Evolutionary conservation across 2,888 invertebrate species (phyloP).

Genomic region (Xestia rhomboidea): DNA sequence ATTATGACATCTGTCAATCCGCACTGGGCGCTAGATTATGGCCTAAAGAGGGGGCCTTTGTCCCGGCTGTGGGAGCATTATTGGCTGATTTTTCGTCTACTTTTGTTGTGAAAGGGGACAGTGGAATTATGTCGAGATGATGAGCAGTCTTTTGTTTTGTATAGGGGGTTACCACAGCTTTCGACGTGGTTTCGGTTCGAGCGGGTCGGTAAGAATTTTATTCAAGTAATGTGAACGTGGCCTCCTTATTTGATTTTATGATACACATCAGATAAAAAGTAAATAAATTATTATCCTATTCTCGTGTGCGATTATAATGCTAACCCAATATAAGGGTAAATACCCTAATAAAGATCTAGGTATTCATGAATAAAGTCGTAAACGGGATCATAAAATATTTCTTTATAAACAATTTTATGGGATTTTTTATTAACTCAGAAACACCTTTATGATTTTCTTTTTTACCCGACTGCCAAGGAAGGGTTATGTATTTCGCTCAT

Average conservation of each 20-base stretch:
- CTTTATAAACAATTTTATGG: conserved; percentile 52
- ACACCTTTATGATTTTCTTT: conserved; percentile 10
- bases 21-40: neutral
- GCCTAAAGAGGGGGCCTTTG: neutral
- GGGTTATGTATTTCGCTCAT: too few species aligned
- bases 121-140: conserved; percentile 13
- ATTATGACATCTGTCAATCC: neutral
- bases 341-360: conserved; percentile 24
- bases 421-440: conserved; percentile 50
- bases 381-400: conserved; percentile 42
- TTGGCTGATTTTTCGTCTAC: too few species aligned
- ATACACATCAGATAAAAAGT: neutral
- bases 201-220: neutral
- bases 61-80: too few species aligned
- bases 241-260: neutral
- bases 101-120: conserved; percentile 26
- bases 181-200: neutral
- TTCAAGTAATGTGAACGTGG: neutral
- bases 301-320: neutral
- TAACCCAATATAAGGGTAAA: conserved; percentile 9
- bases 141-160: conserved; percentile 1
- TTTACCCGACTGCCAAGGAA: too few species aligned
- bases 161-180: neutral
- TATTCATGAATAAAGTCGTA: conserved; percentile 48
- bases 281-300: neutral